Conservation (phyloP, 2,888 invertebrate species). For the Lissonota sp. region DNA sequence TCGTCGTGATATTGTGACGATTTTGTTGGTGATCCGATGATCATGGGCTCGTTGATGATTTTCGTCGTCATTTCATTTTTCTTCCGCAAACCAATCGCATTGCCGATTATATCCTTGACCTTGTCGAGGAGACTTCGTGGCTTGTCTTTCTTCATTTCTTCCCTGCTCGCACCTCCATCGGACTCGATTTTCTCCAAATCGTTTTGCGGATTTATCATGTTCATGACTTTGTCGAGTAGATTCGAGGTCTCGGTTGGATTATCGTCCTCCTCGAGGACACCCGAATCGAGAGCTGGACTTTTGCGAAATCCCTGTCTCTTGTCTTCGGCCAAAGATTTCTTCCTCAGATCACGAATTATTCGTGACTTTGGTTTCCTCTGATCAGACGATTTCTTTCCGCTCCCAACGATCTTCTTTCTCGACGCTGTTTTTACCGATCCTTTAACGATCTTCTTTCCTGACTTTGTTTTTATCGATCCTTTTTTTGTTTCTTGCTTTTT, state of each 20-base stretch:
- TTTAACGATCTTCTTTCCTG: background rate
- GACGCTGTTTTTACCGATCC: background rate
- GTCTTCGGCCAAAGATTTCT: slow-evolving; percentile 31
- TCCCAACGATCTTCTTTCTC: background rate
- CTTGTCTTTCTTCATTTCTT: slow-evolving; percentile 32
- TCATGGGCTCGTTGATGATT: background rate
- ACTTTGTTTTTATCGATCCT: background rate
- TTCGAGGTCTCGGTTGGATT: slow-evolving; percentile 50
- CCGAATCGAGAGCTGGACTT: slow-evolving; percentile 51
- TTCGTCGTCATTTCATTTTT: slow-evolving; percentile 27
- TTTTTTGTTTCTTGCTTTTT: slow-evolving; percentile 16
- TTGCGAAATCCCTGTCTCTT: slow-evolving; percentile 37
- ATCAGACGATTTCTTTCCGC: background rate
- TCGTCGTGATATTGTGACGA: background rate
- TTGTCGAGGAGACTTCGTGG: slow-evolving; percentile 65
- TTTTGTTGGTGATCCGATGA: background rate
- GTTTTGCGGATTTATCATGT: slow-evolving; percentile 58
- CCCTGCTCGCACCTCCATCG: background rate
- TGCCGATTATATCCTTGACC: slow-evolving; percentile 68
- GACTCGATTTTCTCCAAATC: background rate
- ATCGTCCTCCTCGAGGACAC: slow-evolving; percentile 55
- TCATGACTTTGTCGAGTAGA: slow-evolving; percentile 59
- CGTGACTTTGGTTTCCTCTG: slow-evolving; percentile 4
- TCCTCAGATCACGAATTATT: slow-evolving; percentile 21
- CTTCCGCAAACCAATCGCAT: slow-evolving; percentile 57